phyloP scores from a whole-genome alignment of 2,797 vertebrate genomes.

The Bothrops alternatus region DNA sequence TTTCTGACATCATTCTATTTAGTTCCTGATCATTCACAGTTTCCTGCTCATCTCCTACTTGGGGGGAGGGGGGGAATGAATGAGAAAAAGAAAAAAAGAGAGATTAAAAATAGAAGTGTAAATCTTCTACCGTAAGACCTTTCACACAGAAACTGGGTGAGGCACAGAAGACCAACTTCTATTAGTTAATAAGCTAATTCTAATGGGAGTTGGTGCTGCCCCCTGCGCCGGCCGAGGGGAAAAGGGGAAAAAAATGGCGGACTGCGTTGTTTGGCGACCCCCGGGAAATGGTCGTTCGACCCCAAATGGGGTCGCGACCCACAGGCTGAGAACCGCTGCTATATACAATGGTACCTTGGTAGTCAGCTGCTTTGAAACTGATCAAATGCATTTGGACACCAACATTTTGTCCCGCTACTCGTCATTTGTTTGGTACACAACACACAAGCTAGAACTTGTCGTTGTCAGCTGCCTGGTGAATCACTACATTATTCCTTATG shows the following conservation, averaged over 20 bases:
- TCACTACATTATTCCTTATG: background rate
- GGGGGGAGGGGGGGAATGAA: background rate
- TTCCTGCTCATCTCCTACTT: background rate
- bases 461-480: background rate
- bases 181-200: background rate
- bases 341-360: background rate
- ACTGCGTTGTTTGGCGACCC: too few relatives aligned
- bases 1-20: background rate
- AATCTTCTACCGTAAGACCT: background rate
- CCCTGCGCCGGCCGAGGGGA: too few relatives aligned
- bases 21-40: background rate
- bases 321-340: background rate
- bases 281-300: too few relatives aligned
- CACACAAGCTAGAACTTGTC: background rate
- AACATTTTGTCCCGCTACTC: background rate
- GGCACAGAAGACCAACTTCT: background rate
- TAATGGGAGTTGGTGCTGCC: background rate
- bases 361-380: background rate
- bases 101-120: background rate
- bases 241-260: too few relatives aligned
- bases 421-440: background rate
- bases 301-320: too few relatives aligned
- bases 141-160: background rate
- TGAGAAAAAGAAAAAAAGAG: background rate
- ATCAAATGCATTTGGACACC: background rate